Base-by-base conservation (phyloP, 2,113 vertebrate genomes). In the Salvelinus fontinalis region DNA sequence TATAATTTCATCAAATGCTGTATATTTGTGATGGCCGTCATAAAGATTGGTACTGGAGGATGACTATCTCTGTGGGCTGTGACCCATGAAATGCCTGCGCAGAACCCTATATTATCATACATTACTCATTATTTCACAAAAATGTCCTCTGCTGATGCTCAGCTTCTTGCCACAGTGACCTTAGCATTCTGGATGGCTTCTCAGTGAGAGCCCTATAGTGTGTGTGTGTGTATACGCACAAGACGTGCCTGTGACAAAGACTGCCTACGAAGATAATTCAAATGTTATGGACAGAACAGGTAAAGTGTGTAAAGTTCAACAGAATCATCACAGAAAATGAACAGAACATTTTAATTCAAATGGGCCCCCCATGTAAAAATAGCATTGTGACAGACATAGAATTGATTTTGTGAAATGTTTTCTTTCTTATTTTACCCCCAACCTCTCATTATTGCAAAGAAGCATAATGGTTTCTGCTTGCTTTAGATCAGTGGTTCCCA, bases 301-400 rank as follows among this genome's bases (percentile, higher is more conserved):
- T 90, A 83, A 89, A 91, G 90, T 93, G 91, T 93, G 91, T 82
- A 93, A 93, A 93, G 93, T 94, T 93, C 90, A 93, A 90, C 81
- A 90, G 85, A 92, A 93, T 92, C 89, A 91, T 91, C 85, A 91
- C 81, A 81, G 87, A 90, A 90, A 93, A 92, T 93, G 86, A 92
- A 92, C 81, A 88, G 76, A 82, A 92, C 92, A 94, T 93, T 93
- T 92, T 90, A 92, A 92, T 92, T 85, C 49, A 87, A 91, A 91
- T 3, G 18, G 48, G 71, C 79, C 77, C 64, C 44, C 14, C 18
- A 86, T 86, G 76, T 90, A 87, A 89, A 90, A 91, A 92, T 77
- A 89, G 74, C 80, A 76, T 81, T 90, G 90, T 89, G 91, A 90
- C 81, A 83, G 64, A 83, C 76, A 67, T 89, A 88, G 89, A 80